A percentile compares a stretch with the other conserved stretches of the same genome.
phyloP scores from a whole-genome alignment of 1,140 invertebrate species.

The Micrasema minimum region DNA sequence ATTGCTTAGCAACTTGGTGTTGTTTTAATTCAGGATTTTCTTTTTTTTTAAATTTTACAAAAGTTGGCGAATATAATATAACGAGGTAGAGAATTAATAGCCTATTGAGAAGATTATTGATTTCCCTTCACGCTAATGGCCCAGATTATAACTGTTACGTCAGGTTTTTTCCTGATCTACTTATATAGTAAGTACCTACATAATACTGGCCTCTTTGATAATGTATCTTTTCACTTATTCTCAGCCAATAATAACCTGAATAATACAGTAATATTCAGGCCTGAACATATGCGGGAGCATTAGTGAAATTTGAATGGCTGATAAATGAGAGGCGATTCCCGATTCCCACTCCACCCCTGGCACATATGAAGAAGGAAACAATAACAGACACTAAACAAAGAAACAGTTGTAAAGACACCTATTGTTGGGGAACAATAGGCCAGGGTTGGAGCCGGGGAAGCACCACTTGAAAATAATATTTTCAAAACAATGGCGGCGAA shows the following conservation, averaged over 20 bases:
- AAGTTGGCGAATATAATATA: no score
- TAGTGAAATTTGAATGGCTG: constrained; percentile 33
- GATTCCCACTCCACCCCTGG: constrained; percentile 21
- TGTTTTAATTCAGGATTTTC: no score
- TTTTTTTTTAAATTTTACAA: no score
- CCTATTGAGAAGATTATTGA: no score
- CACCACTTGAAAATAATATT: constrained; percentile 16
- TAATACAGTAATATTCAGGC: neutral
- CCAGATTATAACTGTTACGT: no score
- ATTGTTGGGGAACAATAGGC: constrained; percentile 42
- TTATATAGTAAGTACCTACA: no score
- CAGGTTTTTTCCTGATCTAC: no score
- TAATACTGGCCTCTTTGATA: neutral
- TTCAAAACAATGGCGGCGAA: constrained; percentile 9
- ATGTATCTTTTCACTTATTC: constrained; percentile 11
- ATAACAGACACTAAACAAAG: constrained; percentile 49
- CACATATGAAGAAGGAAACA: constrained; percentile 48
- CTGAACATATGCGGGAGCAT: constrained; percentile 16
- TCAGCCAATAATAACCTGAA: neutral
- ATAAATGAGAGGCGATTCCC: constrained; percentile 39
- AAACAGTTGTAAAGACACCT: constrained; percentile 49
- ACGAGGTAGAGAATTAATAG: no score
- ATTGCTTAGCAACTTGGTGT: no score
- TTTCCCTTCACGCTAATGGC: no score
- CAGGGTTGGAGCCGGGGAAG: neutral